These are phyloP conservation scores for Clarias gariepinus DNA, from an alignment of 2,113 vertebrate species.

Conservation along the genomic window DNA sequence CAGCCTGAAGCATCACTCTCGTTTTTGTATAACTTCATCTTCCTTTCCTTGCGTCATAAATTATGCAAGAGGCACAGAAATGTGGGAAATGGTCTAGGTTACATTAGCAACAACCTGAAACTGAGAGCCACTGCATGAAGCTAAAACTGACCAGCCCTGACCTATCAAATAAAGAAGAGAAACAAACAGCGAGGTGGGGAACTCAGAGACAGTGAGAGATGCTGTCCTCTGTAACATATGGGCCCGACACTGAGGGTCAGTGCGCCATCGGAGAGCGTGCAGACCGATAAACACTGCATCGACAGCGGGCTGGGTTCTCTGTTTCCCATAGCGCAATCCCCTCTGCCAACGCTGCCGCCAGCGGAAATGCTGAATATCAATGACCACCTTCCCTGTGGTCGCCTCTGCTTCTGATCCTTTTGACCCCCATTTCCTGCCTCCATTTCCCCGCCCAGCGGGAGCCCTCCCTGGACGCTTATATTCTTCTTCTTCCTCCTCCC, in stretches of 20 bases:
- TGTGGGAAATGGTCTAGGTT: background rate
- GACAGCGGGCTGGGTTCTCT: constrained; percentile 29
- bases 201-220: constrained; percentile 12
- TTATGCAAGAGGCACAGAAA: background rate
- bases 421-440: constrained; percentile 55
- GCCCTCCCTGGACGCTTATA: constrained; percentile 19
- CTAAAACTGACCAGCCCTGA: constrained; percentile 8
- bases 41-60: background rate
- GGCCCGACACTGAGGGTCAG: constrained; percentile 34
- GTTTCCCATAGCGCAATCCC: constrained; percentile 28
- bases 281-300: constrained; percentile 50
- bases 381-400: constrained; percentile 42
- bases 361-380: constrained; percentile 52
- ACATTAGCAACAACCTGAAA: background rate
- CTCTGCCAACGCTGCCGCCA: constrained; percentile 29
- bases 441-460: constrained; percentile 37
- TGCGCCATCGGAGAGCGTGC: background rate
- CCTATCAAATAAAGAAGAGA: background rate
- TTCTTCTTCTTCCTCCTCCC: background rate
- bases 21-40: background rate
- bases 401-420: constrained; percentile 47
- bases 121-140: background rate
- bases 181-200: constrained; percentile 6
- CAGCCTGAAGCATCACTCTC: background rate
- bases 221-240: constrained; percentile 33